Evolutionary conservation across 2,888 invertebrate genomes (phyloP).

Genomic region (Cheilosia impressa): DNA sequence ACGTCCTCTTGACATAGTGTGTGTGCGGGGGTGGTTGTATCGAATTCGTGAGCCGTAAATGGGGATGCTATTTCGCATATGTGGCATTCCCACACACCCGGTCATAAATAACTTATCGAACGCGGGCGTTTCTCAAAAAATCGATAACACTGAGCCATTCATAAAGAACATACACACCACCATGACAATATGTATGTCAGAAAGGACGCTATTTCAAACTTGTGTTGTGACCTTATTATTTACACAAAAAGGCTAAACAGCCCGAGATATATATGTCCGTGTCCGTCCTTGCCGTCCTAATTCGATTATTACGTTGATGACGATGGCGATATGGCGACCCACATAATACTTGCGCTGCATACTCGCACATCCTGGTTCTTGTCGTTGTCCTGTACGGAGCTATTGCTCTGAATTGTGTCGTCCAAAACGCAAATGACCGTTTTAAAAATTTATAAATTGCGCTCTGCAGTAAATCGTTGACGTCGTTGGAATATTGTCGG

Average conservation of each 20-base stretch:
- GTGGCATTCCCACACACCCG: background rate
- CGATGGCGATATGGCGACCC: slow-evolving; percentile 61
- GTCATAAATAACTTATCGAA: slow-evolving; percentile 58
- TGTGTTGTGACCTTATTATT: slow-evolving; percentile 44
- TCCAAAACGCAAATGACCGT: slow-evolving; percentile 72
- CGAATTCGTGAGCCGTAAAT: background rate
- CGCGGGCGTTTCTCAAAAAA: slow-evolving; percentile 36
- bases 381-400: background rate
- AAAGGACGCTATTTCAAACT: slow-evolving; percentile 42
- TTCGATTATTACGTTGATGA: slow-evolving; percentile 71
- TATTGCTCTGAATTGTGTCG: slow-evolving; percentile 48
- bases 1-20: slow-evolving; percentile 15
- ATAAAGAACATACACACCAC: slow-evolving; percentile 39
- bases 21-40: background rate
- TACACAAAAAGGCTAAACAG: slow-evolving; percentile 21
- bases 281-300: slow-evolving; percentile 61
- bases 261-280: background rate
- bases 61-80: background rate
- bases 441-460: slow-evolving; percentile 74
- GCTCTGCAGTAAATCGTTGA: slow-evolving; percentile 73
- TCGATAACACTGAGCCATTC: slow-evolving; percentile 69
- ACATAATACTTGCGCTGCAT: slow-evolving; percentile 31
- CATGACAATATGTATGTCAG: background rate
- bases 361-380: background rate
- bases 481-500: slow-evolving; percentile 42